Percentiles rank a stretch among this genome's conserved stretches.
Evolutionary conservation across 2,888 invertebrate genomes (phyloP).

Genomic region (Mythimna vitellina): DNA sequence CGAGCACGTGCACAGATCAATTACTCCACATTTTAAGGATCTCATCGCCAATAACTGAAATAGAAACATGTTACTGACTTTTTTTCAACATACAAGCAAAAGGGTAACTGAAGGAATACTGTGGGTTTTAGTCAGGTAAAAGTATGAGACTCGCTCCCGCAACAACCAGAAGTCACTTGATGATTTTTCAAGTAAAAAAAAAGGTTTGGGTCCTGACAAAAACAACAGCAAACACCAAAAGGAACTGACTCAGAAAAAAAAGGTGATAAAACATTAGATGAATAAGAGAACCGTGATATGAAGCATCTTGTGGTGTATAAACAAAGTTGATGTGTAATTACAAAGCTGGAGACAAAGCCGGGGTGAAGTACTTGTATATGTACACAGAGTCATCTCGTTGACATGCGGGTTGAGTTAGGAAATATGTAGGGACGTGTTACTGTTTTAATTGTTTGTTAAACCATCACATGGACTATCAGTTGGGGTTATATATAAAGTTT

Average conservation of each 20-base stretch:
- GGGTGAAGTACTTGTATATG: constrained; percentile 43
- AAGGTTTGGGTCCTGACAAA: constrained; percentile 3
- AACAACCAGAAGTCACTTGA: no score
- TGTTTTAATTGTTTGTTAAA: constrained; percentile 13
- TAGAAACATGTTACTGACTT: no score
- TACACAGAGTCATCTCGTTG: constrained; percentile 51
- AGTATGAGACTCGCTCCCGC: no score
- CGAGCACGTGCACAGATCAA: no score
- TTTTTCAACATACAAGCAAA: no score
- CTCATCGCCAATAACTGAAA: no score
- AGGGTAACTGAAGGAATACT: no score
- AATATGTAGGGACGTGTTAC: constrained; percentile 28
- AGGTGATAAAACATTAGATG: constrained; percentile 44
- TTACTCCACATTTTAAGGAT: no score
- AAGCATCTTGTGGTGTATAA: constrained; percentile 22
- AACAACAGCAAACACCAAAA: neutral
- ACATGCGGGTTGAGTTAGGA: constrained; percentile 35
- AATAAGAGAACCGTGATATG: constrained; percentile 14
- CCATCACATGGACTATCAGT: neutral
- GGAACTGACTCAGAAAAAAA: neutral
- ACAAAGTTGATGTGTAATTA: constrained; percentile 59
- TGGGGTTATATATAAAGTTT: neutral
- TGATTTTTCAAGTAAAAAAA: no score
- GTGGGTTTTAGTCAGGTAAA: no score
- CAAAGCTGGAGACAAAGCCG: constrained; percentile 47